A percentile compares a stretch with the other conserved stretches of the same genome.
Evolutionary conservation across 2,113 vertebrate species (phyloP).

Genomic region (Proterorhinus semilunaris): DNA sequence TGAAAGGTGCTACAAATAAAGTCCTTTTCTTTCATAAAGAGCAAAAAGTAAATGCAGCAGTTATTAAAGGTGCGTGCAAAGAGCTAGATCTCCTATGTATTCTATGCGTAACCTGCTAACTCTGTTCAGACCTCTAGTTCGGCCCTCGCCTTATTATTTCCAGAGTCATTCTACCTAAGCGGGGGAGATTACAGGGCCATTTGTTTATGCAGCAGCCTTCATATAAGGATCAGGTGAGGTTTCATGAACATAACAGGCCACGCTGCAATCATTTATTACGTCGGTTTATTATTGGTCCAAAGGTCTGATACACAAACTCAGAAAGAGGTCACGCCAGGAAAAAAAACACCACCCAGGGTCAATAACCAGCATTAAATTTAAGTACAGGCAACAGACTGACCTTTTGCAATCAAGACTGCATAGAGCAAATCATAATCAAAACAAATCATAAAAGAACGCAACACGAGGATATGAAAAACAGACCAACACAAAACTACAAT

Average conservation of each 20-base stretch:
- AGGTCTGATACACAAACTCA: constrained; percentile 43
- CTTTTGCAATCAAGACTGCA: not conserved
- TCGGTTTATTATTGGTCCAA: constrained; percentile 48
- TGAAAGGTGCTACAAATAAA: no score
- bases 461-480: no score
- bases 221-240: constrained; percentile 7
- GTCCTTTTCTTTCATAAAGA: no score
- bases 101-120: no score
- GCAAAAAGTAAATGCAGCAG: no score
- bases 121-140: no score
- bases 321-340: constrained; percentile 20
- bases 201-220: constrained; percentile 4
- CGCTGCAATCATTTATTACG: constrained; percentile 33
- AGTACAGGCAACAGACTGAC: constrained; percentile 7
- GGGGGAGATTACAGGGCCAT: constrained; percentile 1
- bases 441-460: not conserved
- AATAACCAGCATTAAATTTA: constrained; percentile 28
- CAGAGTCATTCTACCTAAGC: constrained; percentile 17
- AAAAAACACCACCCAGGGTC: constrained; percentile 11
- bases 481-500: no score
- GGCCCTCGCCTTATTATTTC: not conserved
- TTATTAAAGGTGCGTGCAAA: no score
- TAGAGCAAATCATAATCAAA: not conserved
- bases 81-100: no score
- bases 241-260: constrained; percentile 14